Percentiles rank a stretch among this genome's conserved stretches.
Evolutionary conservation across 2,797 vertebrate genomes (phyloP).

Genomic region (Cetoscarus ocellatus): DNA sequence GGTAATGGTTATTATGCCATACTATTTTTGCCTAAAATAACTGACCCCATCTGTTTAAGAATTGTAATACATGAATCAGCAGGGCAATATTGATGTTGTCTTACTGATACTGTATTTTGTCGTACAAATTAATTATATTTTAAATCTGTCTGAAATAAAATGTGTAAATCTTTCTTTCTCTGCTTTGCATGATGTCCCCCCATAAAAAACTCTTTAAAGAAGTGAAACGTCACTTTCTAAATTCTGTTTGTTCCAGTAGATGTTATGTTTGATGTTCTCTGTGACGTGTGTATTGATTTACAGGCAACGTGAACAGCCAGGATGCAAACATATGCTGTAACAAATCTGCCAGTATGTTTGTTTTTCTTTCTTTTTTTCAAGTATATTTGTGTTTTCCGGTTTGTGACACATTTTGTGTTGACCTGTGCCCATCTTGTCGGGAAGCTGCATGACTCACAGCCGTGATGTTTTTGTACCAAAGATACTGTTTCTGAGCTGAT

Average conservation of each 20-base stretch:
- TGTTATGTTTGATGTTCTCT: conserved; percentile 10
- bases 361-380: conserved; percentile 6
- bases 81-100: no score
- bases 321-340: conserved; percentile 2
- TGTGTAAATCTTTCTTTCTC: neutral
- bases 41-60: no score
- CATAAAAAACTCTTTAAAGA: neutral
- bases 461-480: conserved; percentile 25
- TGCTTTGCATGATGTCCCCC: neutral
- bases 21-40: no score
- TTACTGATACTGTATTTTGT: no score
- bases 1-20: no score
- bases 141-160: no score
- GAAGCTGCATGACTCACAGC: conserved; percentile 37
- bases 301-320: neutral
- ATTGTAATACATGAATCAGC: no score
- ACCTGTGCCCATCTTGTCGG: conserved; percentile 23
- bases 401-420: conserved; percentile 23
- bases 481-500: conserved; percentile 8
- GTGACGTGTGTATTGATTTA: conserved; percentile 8
- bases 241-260: neutral
- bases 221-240: neutral
- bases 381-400: conserved; percentile 9
- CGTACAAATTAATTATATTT: neutral
- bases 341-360: conserved; percentile 16